These are phyloP conservation scores for Cichladusa arquata DNA, from an alignment of 2,113 vertebrate genomes.

Conservation along the genomic window DNA sequence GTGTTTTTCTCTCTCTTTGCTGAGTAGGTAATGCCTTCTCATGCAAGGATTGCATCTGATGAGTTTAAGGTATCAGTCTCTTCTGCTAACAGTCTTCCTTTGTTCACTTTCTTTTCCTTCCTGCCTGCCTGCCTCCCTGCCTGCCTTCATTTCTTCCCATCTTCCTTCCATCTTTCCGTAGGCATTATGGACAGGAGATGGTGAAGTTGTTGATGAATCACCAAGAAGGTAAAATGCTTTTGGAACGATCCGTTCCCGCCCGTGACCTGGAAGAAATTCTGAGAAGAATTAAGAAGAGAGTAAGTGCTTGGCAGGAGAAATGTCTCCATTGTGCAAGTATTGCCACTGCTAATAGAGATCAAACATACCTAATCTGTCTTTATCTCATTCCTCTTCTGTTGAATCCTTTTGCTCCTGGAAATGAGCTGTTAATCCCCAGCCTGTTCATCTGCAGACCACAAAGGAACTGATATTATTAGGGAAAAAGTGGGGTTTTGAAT, in stretches of 20 bases:
- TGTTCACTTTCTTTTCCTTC: background rate
- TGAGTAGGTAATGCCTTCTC: background rate
- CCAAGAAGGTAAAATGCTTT: conserved; percentile 43
- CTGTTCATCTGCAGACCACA: background rate
- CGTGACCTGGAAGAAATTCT: conserved; percentile 32
- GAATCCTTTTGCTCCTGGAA: background rate
- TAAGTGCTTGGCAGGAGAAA: conserved; percentile 8
- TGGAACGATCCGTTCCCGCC: conserved; percentile 42
- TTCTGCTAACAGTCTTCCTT: background rate
- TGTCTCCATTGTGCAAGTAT: background rate
- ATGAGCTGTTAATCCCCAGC: background rate
- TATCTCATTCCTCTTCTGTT: background rate
- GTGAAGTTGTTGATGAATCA: conserved; percentile 61
- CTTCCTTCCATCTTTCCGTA: background rate
- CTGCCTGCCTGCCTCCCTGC: background rate
- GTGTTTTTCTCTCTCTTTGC: background rate
- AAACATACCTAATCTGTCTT: background rate
- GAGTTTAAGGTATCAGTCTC: background rate
- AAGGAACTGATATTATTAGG: background rate
- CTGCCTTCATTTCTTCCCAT: no score
- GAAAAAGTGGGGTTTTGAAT: background rate
- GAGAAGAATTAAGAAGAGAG: conserved; percentile 55
- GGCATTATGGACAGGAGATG: conserved; percentile 66
- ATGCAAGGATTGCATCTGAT: background rate
- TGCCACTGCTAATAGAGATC: background rate